These are phyloP conservation scores for Ceyx cyanopectus DNA, from an alignment of 2,113 vertebrate genomes.

Conservation along the genomic window DNA sequence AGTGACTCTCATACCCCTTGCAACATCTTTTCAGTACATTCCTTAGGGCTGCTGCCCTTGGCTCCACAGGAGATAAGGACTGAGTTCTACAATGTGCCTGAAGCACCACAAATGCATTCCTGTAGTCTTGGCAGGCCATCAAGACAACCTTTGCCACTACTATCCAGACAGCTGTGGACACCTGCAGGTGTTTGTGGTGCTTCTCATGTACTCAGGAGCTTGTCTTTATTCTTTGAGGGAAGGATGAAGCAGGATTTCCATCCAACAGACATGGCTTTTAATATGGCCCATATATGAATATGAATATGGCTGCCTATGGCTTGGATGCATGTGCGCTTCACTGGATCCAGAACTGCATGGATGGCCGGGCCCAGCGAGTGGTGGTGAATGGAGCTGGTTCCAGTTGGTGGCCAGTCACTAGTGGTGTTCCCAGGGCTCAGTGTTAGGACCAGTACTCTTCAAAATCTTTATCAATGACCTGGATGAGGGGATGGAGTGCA, in stretches of 20 bases:
- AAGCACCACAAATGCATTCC: accelerated
- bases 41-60: neutral
- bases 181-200: neutral
- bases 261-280: neutral
- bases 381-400: too few relatives aligned
- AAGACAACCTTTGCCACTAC: neutral
- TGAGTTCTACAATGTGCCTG: neutral
- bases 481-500: too few relatives aligned
- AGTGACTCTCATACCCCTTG: too few relatives aligned
- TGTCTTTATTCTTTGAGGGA: neutral
- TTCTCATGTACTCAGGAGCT: neutral
- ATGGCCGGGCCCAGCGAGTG: too few relatives aligned
- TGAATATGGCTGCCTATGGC: too few relatives aligned
- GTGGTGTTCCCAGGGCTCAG: too few relatives aligned
- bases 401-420: too few relatives aligned
- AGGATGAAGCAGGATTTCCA: neutral
- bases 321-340: too few relatives aligned
- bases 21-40: neutral
- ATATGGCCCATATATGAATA: neutral
- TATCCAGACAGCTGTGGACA: neutral
- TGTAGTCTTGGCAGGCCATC: neutral
- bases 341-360: too few relatives aligned
- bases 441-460: too few relatives aligned
- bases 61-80: neutral
- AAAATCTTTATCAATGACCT: too few relatives aligned